phyloP scores from a whole-genome alignment of 1,140 invertebrate species.

The Drosophila tristis region DNA sequence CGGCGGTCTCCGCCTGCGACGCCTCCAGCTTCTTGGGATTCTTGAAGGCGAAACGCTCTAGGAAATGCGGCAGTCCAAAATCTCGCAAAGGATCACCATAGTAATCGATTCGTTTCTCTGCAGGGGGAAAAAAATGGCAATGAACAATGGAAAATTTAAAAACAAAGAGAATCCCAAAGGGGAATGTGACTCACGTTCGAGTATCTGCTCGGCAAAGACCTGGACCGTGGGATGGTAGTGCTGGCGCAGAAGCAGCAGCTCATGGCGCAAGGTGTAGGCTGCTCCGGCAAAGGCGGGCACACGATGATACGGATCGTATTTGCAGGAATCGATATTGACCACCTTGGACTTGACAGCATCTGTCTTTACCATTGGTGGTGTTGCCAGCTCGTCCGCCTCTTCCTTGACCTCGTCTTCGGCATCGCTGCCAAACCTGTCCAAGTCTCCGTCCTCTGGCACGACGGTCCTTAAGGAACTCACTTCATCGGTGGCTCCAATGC shows the following conservation, averaged over 20 bases:
- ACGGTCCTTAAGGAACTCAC: neutral
- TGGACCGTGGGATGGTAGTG: constrained; percentile 97
- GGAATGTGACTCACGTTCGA: constrained; percentile 87
- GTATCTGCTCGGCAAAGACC: constrained; percentile 93
- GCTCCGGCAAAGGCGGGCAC: constrained; percentile 94
- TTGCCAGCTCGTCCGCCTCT: constrained; percentile 55
- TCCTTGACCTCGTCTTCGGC: constrained; percentile 86
- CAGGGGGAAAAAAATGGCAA: constrained; percentile 35
- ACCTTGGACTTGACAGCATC: constrained; percentile 45
- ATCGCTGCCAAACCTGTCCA: constrained; percentile 84
- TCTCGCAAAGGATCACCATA: constrained; percentile 96
- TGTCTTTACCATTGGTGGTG: neutral
- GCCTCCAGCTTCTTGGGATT: constrained; percentile 93
- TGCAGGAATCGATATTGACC: constrained; percentile 61
- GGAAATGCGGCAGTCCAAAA: constrained; percentile 94
- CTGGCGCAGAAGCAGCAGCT: constrained; percentile 88
- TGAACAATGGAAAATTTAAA: neutral
- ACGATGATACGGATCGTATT: constrained; percentile 90
- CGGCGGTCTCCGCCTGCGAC: constrained; percentile 72
- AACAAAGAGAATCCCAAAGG: neutral
- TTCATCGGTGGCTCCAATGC: constrained; percentile 31
- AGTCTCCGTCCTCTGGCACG: constrained; percentile 36
- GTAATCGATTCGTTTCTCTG: constrained; percentile 91
- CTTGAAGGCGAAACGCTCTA: constrained; percentile 97
- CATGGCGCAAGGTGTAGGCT: constrained; percentile 88